These are phyloP conservation scores for Cuniculus paca DNA, from an alignment of 2,797 vertebrate genomes.

Conservation along the genomic window DNA sequence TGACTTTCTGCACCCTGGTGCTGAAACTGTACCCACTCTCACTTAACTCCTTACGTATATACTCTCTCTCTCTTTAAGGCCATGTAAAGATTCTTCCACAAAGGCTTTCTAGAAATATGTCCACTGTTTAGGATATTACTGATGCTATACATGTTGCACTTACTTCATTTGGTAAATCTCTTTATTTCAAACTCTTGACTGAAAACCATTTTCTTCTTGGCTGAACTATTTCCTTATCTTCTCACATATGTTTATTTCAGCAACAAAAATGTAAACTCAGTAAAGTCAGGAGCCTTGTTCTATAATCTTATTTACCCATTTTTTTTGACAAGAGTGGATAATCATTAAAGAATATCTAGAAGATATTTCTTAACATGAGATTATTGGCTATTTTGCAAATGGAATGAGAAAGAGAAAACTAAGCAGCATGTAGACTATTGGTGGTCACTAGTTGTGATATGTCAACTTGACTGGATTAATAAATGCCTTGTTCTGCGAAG, in stretches of 20 bases:
- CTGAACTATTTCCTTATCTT: conserved; percentile 38
- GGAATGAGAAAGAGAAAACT: background rate
- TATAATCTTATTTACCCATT: background rate
- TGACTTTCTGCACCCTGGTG: background rate
- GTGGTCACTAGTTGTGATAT: background rate
- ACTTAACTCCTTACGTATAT: background rate
- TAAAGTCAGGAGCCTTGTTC: background rate
- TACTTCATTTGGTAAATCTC: conserved; percentile 40
- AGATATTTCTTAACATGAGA: background rate
- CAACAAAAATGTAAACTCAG: background rate
- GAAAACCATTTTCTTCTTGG: conserved; percentile 29
- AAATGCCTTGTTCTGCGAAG: background rate
- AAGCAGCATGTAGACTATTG: background rate
- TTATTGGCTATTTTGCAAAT: background rate
- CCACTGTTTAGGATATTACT: background rate
- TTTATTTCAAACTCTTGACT: background rate
- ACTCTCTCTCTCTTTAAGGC: background rate
- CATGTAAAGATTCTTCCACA: background rate
- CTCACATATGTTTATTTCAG: background rate
- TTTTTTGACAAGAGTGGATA: background rate
- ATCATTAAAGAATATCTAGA: background rate
- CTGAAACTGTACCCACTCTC: background rate
- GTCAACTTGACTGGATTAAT: background rate
- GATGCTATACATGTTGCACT: background rate
- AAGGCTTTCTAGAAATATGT: background rate